Evolutionary conservation across 2,113 vertebrate genomes (phyloP).

Genomic region (Capricornis sumatraensis): DNA sequence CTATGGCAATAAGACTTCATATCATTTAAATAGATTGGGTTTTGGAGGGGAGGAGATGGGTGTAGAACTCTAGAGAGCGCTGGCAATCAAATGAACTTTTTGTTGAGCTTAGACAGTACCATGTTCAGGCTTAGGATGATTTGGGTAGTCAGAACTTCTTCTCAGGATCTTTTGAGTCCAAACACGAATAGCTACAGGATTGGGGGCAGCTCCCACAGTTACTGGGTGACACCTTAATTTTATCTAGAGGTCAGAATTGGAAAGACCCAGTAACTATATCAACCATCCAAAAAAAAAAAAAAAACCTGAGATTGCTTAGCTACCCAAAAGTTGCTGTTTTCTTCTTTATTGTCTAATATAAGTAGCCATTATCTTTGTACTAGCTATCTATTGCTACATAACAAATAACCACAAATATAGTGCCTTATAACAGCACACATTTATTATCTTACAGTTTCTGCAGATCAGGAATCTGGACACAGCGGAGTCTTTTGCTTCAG

Average conservation of each 20-base stretch:
- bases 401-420: background rate
- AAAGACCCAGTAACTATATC: background rate
- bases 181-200: background rate
- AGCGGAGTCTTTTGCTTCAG: background rate
- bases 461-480: background rate
- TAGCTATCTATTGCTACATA: background rate
- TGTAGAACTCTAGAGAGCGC: background rate
- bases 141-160: background rate
- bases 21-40: background rate
- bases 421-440: background rate
- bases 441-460: background rate
- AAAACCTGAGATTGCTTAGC: background rate
- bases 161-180: background rate
- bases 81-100: background rate
- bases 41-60: background rate
- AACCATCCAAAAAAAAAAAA: background rate
- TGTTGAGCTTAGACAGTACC: background rate
- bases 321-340: background rate
- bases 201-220: background rate
- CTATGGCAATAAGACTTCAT: background rate
- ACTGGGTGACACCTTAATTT: background rate
- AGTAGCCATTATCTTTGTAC: background rate
- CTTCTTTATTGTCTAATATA: background rate
- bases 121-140: background rate
- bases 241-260: background rate